Percentiles rank a stretch among this genome's conserved stretches.
These are phyloP conservation scores for Lutjanus argentimaculatus DNA, from an alignment of 2,797 vertebrate genomes.

Conservation along the genomic window DNA sequence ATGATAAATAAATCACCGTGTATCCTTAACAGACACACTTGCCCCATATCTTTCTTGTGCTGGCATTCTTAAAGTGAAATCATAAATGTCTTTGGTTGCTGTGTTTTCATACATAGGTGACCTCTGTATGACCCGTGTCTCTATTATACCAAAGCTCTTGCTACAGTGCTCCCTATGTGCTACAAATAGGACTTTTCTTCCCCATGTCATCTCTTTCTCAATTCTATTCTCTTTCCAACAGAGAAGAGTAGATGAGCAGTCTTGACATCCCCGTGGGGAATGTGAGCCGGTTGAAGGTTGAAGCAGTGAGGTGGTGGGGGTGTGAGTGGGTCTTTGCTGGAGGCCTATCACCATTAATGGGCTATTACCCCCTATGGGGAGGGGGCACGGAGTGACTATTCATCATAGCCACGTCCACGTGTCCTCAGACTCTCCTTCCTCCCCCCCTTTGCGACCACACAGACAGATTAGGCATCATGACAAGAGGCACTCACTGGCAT, in stretches of 20 bases:
- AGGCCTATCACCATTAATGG: slow-evolving; percentile 82
- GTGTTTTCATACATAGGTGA: slow-evolving; percentile 14
- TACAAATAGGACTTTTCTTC: slow-evolving; percentile 35
- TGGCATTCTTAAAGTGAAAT: slow-evolving; percentile 5
- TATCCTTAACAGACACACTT: neutral
- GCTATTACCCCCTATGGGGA: slow-evolving; percentile 80
- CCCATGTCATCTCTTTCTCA: slow-evolving; percentile 39
- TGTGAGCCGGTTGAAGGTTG: slow-evolving; percentile 61
- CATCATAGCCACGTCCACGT: slow-evolving; percentile 79
- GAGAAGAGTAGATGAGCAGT: slow-evolving; percentile 61
- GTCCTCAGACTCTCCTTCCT: slow-evolving; percentile 54
- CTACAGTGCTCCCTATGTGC: slow-evolving; percentile 31
- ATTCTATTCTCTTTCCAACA: slow-evolving; percentile 38
- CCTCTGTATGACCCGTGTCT: slow-evolving; percentile 45
- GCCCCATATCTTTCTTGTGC: neutral
- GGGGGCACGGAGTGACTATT: slow-evolving; percentile 80
- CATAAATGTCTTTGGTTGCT: slow-evolving; percentile 5
- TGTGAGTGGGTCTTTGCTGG: slow-evolving; percentile 58
- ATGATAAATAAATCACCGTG: no score
- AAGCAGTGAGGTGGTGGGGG: slow-evolving; percentile 48
- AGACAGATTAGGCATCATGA: slow-evolving; percentile 57
- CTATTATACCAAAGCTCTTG: slow-evolving; percentile 8
- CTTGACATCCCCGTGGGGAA: slow-evolving; percentile 58
- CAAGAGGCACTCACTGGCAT: slow-evolving; percentile 40
- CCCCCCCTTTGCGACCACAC: slow-evolving; percentile 60